Evolutionary conservation across 2,888 invertebrate species (phyloP), one percentile per base, ranked within the genome.

Genomic region (Dicranocentrus wangi): DNA sequence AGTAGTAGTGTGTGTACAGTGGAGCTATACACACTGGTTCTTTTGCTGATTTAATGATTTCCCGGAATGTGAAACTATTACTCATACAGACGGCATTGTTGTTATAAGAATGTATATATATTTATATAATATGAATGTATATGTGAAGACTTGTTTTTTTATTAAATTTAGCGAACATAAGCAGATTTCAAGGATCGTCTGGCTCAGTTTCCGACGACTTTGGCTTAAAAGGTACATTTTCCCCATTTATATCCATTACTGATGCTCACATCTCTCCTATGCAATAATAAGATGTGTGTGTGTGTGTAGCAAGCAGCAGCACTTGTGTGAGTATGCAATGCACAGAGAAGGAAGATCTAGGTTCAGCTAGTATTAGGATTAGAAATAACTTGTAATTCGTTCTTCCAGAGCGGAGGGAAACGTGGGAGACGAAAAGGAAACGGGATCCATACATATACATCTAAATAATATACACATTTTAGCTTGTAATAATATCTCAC

Each of bases 161-260:
- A 51, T 75, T 71, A 80, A 70, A 47, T 79, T 79, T 83, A 83
- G 83, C 81, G 65, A 82, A 82, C 81, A 68, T 85, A 69, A 82
- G 82, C 72, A 70, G 84, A 78, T 84, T 84, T 78, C 85, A 85
- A 53, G 72, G 85, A 63, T 83, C 82, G 65, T 82, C 83, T 28
- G 76, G 82, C 72, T 78, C 82, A 63, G 69, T 84, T 53, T 84
- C 85, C 25, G 86, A 85, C 63, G 86, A 86, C 76, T 86, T 86
- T 85, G 85, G 86, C 61, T 81, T 86, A 55, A 86, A 86, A 86
- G 86, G 86, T 86, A 82, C 15, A 79, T 21, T 61, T 43, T 28
- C 61, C 61, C 23, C 47, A 15, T 63, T 51, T 61, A 63, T 73
- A 63, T 63, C 39, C 53, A 73, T 63, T 32, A 32, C 32, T 32